These are phyloP conservation scores for Calyptommatus sinebrachiatus DNA, from an alignment of 2,113 vertebrate genomes.

Conservation along the genomic window DNA sequence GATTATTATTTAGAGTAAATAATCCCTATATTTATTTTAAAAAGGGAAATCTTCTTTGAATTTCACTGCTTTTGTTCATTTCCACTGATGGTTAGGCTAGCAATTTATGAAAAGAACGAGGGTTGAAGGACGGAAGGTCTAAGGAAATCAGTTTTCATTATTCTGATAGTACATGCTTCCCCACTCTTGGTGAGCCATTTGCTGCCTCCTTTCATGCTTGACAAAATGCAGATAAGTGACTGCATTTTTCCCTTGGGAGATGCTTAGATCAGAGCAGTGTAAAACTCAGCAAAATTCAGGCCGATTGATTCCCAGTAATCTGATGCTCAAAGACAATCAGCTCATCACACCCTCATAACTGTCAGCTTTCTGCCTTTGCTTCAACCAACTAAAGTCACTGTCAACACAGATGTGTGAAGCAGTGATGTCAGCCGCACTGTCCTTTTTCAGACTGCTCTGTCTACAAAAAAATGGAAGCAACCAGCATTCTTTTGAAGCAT, in stretches of 20 bases:
- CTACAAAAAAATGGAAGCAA: not conserved
- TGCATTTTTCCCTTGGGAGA: constrained; percentile 24
- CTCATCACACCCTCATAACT: not conserved
- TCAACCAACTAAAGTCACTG: not conserved
- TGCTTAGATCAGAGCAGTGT: constrained; percentile 43
- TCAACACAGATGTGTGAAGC: not conserved
- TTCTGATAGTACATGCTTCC: not conserved
- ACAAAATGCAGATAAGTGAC: constrained; percentile 9
- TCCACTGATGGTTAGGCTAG: not conserved
- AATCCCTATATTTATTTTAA: not conserved
- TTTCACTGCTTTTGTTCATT: not conserved
- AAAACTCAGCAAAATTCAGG: constrained; percentile 34
- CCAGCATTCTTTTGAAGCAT: too few species aligned
- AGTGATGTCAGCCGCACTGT: not conserved
- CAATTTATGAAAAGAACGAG: not conserved
- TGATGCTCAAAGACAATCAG: not conserved
- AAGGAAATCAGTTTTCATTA: not conserved
- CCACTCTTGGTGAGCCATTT: not conserved
- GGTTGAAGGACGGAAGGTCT: not conserved
- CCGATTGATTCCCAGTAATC: constrained; percentile 18
- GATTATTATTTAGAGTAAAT: too few species aligned
- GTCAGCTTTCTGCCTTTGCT: not conserved
- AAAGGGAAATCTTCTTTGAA: not conserved
- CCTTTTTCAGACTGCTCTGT: not conserved
- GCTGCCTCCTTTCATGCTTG: constrained; percentile 3